phyloP scores from a whole-genome alignment of 2,888 invertebrate species.

The Rugalucina vietnamica region DNA sequence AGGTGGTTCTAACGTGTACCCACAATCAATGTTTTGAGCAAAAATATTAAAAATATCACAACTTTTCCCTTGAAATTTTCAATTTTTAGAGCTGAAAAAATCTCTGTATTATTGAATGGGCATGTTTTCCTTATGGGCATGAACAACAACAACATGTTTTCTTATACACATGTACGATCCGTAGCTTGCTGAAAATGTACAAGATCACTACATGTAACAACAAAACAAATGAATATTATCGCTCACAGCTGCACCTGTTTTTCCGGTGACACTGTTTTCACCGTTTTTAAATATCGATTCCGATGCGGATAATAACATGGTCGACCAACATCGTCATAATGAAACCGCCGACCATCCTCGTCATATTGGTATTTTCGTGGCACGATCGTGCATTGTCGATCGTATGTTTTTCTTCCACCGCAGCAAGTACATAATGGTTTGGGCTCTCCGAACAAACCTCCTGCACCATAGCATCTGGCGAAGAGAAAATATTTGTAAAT shows the following conservation, averaged over 20 bases:
- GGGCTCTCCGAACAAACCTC: conserved; percentile 20
- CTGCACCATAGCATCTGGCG: conserved; percentile 6
- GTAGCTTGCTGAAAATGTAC: neutral
- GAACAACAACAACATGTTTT: neutral
- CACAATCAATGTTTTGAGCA: too few relatives aligned
- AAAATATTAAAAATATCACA: too few relatives aligned
- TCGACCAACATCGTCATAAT: conserved; percentile 33
- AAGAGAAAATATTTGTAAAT: too few relatives aligned
- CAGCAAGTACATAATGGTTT: neutral
- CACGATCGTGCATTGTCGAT: conserved; percentile 24
- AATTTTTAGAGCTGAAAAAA: too few relatives aligned
- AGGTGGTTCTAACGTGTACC: too few relatives aligned
- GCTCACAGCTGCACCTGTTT: neutral
- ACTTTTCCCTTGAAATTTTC: too few relatives aligned
- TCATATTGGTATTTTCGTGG: conserved; percentile 41
- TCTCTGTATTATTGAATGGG: neutral
- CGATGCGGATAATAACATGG: conserved; percentile 36
- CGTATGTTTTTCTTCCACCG: neutral
- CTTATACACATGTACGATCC: too few relatives aligned
- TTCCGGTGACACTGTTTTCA: neutral
- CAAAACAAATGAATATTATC: neutral
- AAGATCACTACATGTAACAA: neutral
- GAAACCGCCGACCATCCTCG: conserved; percentile 39
- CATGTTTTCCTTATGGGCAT: neutral
- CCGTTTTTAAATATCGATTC: neutral